phyloP scores from a whole-genome alignment of 2,888 invertebrate species.

The Matsumyia berberina region DNA sequence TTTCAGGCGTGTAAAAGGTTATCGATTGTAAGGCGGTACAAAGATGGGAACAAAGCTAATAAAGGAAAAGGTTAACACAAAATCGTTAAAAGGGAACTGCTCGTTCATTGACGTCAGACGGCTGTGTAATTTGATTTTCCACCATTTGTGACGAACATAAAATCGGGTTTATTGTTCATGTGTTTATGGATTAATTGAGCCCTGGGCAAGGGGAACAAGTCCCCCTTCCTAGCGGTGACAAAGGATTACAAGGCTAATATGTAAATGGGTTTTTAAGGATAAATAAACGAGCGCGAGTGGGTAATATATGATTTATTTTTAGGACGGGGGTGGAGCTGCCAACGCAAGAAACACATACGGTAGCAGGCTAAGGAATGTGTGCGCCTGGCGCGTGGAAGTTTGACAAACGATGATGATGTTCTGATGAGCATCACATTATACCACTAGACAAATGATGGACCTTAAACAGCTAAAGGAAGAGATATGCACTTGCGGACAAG shows the following conservation, averaged over 20 bases:
- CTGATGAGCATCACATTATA: no score
- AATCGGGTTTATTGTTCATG: constrained; percentile 31
- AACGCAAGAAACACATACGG: neutral
- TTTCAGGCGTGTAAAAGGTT: constrained; percentile 16
- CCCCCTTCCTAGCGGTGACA: constrained; percentile 3
- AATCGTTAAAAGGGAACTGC: constrained; percentile 20
- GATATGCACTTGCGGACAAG: no score
- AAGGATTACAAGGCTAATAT: constrained; percentile 27
- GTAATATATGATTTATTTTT: constrained; percentile 23
- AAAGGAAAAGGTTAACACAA: constrained; percentile 21
- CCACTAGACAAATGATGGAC: no score
- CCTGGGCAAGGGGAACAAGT: neutral
- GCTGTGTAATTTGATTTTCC: constrained; percentile 43
- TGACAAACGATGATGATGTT: no score
- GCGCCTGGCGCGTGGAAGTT: neutral
- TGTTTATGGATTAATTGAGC: constrained; percentile 42
- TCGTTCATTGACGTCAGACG: constrained; percentile 47
- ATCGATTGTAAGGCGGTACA: constrained; percentile 17
- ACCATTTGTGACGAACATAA: constrained; percentile 50
- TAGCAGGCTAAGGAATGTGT: neutral
- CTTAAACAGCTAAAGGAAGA: no score
- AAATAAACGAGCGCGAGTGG: constrained; percentile 15
- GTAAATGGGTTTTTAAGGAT: constrained; percentile 32
- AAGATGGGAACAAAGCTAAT: neutral
- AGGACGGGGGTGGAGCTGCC: neutral